Base-by-base conservation (phyloP, 2,888 invertebrate genomes). In the Nezara viridula region DNA sequence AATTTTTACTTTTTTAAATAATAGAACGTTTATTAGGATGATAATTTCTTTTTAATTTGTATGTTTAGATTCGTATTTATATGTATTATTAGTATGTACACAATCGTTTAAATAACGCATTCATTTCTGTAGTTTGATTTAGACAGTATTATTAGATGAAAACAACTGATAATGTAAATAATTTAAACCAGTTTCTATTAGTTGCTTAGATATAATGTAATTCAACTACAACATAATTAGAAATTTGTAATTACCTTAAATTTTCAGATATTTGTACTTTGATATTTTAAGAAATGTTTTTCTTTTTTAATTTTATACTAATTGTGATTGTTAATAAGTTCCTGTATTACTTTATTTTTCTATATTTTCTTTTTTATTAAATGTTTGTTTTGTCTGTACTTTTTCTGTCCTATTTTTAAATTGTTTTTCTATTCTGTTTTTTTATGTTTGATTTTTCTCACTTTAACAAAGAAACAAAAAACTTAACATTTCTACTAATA, bases 401-500 rank as follows among this genome's bases (percentile, higher is more conserved):
- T 81, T 24, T 81, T 77, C 14, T 40, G 14, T 77, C 24, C 16
- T 16, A 6, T 24, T 27, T 77, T 77, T 40, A 21, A 24, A 24
- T 77, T 73, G 2, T 66, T 32, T 66, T 66, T 66, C 66, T 66
- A 9, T 32, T 19, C 14, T 37, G 37, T 40, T 40, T 40, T 77
- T n/a, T 77, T 77, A 14, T 77, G 21, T 37, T 21, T 37, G 10
- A 37, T 77, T 77, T 66, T 66, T 66, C 10, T 19, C 16, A 2
- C 3, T 9, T 77, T 81, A 81, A 81, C 81, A 14, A 77, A n/a
- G 27, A 16, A 37, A 73, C 2, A 37, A 77, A 77, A 77, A 81
- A 44, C 14, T 44, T 81, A 81, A 81, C 44, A 81, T 9, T 81
- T 81, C 81, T 81, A 81, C 81, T 81, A 81, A 81, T n/a, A n/a